These are phyloP conservation scores for Andrena chrysosceles DNA, from an alignment of 2,888 invertebrate species.

Conservation along the genomic window DNA sequence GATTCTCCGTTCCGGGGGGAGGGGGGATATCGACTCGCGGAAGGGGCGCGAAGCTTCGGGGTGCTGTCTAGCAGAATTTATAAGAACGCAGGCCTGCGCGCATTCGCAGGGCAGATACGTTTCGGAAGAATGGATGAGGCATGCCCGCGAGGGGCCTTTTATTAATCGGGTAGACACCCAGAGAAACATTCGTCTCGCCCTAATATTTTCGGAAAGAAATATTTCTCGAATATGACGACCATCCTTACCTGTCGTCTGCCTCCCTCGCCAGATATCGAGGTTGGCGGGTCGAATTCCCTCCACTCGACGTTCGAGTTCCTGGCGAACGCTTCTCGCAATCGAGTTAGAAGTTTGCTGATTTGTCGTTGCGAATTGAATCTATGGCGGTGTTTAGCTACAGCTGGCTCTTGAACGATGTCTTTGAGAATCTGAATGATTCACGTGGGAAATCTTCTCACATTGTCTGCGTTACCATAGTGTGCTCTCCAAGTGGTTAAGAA, in stretches of 20 bases:
- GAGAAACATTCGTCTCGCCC: conserved; percentile 18
- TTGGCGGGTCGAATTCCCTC: not conserved
- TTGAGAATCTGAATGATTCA: no score
- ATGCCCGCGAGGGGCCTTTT: conserved; percentile 33
- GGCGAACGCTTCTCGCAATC: no score
- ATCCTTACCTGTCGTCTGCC: conserved; percentile 35
- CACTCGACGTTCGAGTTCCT: no score
- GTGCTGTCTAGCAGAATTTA: conserved; percentile 56
- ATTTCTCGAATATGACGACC: conserved; percentile 20
- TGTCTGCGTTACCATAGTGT: no score
- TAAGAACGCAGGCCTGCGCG: conserved; percentile 24
- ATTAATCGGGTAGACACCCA: conserved; percentile 40
- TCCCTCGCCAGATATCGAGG: not conserved
- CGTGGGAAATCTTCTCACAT: no score
- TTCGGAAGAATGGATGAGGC: conserved; percentile 28
- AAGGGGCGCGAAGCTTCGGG: not conserved
- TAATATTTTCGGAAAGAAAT: conserved; percentile 27
- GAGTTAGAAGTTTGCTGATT: no score
- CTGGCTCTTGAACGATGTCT: no score
- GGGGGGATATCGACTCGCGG: conserved; percentile 40
- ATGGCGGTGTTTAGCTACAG: no score
- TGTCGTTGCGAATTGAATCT: no score
- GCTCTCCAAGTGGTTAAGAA: no score
- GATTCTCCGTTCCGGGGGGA: conserved; percentile 20
- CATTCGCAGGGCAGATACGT: conserved; percentile 5